Percentiles rank a stretch among this genome's conserved stretches.
phyloP scores from a whole-genome alignment of 1,140 invertebrate species.

The Gyrodactylus salaris region DNA sequence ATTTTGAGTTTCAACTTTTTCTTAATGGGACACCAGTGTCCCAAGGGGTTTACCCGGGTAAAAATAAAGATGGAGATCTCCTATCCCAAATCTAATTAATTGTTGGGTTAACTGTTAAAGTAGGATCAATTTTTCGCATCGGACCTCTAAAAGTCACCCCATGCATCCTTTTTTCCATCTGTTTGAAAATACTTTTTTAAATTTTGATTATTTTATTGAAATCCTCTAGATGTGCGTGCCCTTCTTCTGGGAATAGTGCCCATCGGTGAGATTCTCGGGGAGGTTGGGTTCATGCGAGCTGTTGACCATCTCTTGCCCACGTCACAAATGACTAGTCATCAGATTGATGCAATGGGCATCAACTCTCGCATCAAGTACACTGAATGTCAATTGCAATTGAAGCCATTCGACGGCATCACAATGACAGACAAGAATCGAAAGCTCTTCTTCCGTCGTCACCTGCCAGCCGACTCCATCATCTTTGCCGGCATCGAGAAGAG shows the following conservation, averaged over 20 bases:
- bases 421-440: constrained; percentile 5
- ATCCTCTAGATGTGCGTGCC: background rate
- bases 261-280: background rate
- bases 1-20: too few relatives aligned
- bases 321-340: background rate
- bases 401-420: background rate
- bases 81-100: too few relatives aligned
- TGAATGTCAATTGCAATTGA: constrained; percentile 2
- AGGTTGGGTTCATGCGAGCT: background rate
- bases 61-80: too few relatives aligned
- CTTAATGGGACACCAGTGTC: too few relatives aligned
- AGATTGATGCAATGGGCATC: background rate
- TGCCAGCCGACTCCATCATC: constrained; percentile 51
- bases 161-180: too few relatives aligned
- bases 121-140: too few relatives aligned
- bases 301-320: background rate
- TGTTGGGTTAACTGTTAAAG: too few relatives aligned
- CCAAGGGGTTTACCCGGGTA: too few relatives aligned
- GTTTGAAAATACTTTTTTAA: too few relatives aligned
- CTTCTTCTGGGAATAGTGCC: background rate
- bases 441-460: constrained; percentile 44
- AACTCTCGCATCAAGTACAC: background rate
- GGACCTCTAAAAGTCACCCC: too few relatives aligned
- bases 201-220: too few relatives aligned
- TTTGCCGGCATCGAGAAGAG: constrained; percentile 67